phyloP scores from a whole-genome alignment of 2,888 invertebrate species.

The Cetonia aurata region DNA sequence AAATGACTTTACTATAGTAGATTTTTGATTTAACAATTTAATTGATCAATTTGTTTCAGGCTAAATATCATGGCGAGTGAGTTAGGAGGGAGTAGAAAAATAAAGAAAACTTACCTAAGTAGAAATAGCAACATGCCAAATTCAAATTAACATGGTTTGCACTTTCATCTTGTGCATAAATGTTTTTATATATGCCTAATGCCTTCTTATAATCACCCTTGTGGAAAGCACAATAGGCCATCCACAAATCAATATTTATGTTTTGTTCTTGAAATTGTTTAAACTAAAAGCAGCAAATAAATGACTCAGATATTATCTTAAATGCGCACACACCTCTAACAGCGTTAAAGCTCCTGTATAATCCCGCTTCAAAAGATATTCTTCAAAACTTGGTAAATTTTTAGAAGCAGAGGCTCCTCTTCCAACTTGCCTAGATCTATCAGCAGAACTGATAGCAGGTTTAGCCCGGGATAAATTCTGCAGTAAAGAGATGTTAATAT shows the following conservation, averaged over 20 bases:
- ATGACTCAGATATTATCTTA: constrained; percentile 1
- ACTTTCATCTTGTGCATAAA: constrained; percentile 68
- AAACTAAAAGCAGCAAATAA: constrained; percentile 66
- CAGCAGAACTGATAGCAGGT: constrained; percentile 73
- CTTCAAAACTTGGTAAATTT: constrained; percentile 85
- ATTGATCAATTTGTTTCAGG: no score
- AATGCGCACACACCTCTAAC: constrained; percentile 77
- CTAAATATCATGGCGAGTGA: no score
- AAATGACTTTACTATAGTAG: no score
- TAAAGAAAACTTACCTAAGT: constrained; percentile 77
- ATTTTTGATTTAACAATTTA: constrained; percentile 61
- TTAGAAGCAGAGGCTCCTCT: constrained; percentile 60
- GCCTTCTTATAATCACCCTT: constrained; percentile 92
- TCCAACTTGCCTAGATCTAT: constrained; percentile 54
- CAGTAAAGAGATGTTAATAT: constrained; percentile 47
- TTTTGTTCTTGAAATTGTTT: constrained; percentile 69
- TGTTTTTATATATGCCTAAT: constrained; percentile 76
- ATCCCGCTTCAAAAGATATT: constrained; percentile 90
- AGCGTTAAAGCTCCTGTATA: constrained; percentile 95
- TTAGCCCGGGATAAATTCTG: constrained; percentile 88
- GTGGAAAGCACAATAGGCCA: constrained; percentile 96
- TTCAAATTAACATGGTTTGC: constrained; percentile 79
- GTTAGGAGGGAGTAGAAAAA: no score
- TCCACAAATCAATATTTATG: constrained; percentile 82
- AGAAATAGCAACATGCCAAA: constrained; percentile 95